Base-by-base conservation (phyloP, 2,888 invertebrate genomes). In the Apamea anceps region DNA sequence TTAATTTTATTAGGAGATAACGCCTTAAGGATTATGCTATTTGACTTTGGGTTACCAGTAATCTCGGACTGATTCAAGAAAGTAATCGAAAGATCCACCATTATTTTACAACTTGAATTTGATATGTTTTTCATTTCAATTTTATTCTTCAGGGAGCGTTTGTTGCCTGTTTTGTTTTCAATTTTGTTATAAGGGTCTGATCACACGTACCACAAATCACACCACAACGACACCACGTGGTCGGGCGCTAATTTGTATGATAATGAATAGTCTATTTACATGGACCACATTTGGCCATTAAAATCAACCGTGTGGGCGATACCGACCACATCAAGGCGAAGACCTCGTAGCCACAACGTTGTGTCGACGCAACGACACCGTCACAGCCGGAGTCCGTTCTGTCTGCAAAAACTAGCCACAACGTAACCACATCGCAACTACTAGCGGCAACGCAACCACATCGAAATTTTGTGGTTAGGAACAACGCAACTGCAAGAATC, bases 1-100 rank as follows among this genome's bases (percentile, higher is more conserved):
- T 93, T 93, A 91, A 93, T 93, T 93, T 93, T 93, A 93, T 93
- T 91, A 83, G 70, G 71, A 85, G 90, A 92, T 91, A 92, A 86
- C 85, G 82, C 84, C 86, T 77, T 67, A 63, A 81, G 80, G 88
- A 88, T 87, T 75, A 85, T 86, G 86, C 81, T 85, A 85, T 90
- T 91, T 89, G 88, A 90, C 85, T 89, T 83, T 85, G 88, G 89
- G 88, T 91, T 89, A 90, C 88, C 77, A 87, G 85, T 90, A 91
- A 92, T 91, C 91, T 88, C 63, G 62, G 51, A 60, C 78, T 85
- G 87, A 91, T 90, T 90, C 88, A 90, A 85, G 87, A 80, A 76
- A 77, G 51, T 75, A 80, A 86, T 84, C 81, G 75, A 82, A 74
- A 71, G 73, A 78, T 80, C 42, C 48, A 28, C 66, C 72, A 86